These are phyloP conservation scores for Harpagoxenus sublaevis DNA, from an alignment of 2,888 invertebrate species.

Conservation along the genomic window DNA sequence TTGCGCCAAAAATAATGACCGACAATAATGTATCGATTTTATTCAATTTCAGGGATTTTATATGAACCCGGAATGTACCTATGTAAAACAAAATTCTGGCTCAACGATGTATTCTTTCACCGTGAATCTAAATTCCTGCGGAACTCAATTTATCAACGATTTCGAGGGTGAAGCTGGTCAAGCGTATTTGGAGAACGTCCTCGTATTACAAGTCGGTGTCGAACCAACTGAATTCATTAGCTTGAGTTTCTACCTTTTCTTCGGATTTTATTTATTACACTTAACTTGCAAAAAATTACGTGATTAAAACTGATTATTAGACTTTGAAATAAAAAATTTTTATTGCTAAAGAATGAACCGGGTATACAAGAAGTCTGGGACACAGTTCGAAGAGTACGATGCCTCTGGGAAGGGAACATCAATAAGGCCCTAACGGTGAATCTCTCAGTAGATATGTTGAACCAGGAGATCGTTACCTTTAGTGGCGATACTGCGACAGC, in stretches of 20 bases:
- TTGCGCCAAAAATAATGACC: neutral
- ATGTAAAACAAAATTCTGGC: slow-evolving; percentile 91
- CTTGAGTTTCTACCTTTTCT: neutral
- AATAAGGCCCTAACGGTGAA: slow-evolving; percentile 92
- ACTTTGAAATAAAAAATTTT: slow-evolving; percentile 35
- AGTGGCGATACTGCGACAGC: slow-evolving; percentile 95
- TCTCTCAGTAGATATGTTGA: slow-evolving; percentile 92
- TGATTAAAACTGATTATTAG: neutral
- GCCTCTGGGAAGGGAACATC: slow-evolving; percentile 93
- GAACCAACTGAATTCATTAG: neutral
- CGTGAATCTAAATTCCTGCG: slow-evolving; percentile 91
- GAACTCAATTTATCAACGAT: slow-evolving; percentile 93
- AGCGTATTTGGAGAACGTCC: slow-evolving; percentile 92
- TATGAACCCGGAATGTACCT: slow-evolving; percentile 90
- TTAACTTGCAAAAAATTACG: neutral
- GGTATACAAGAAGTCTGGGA: slow-evolving; percentile 94
- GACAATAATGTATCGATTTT: neutral
- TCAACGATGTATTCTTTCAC: slow-evolving; percentile 91
- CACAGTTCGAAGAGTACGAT: slow-evolving; percentile 92
- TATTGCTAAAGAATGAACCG: slow-evolving; percentile 89
- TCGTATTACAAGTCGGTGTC: slow-evolving; percentile 88
- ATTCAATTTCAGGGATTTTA: slow-evolving; percentile 88
- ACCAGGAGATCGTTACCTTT: slow-evolving; percentile 93
- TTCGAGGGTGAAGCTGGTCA: slow-evolving; percentile 91
- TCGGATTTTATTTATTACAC: neutral